phyloP scores from a whole-genome alignment of 2,797 vertebrate genomes.

The Centroberyx gerrardi region DNA sequence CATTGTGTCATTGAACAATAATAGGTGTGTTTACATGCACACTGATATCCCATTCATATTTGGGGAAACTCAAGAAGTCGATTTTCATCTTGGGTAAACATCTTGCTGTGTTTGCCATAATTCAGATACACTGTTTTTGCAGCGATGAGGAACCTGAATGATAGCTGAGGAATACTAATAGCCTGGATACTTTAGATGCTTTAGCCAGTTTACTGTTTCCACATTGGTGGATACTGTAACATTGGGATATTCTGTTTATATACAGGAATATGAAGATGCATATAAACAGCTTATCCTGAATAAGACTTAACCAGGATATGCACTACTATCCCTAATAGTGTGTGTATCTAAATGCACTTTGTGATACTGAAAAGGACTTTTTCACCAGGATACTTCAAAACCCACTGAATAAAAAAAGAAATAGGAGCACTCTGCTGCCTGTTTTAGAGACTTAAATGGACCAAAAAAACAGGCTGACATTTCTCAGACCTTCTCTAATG shows the following conservation, averaged over 20 bases:
- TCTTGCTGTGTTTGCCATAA: no score
- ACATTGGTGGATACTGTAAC: no score
- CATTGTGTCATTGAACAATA: neutral
- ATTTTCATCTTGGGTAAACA: no score
- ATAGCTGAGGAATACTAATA: no score
- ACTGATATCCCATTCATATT: neutral
- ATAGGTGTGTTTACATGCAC: neutral
- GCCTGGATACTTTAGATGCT: no score
- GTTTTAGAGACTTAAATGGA: slow-evolving; percentile 6
- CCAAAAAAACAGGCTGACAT: neutral
- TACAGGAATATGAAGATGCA: neutral
- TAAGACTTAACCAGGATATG: slow-evolving; percentile 28
- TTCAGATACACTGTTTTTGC: no score
- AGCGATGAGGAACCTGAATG: neutral
- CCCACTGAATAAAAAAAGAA: neutral
- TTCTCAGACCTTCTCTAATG: neutral
- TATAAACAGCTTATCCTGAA: neutral
- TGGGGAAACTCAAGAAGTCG: neutral
- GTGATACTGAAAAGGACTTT: neutral
- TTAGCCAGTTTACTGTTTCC: neutral
- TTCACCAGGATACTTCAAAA: slow-evolving; percentile 5
- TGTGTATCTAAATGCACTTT: slow-evolving; percentile 12
- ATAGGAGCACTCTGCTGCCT: neutral
- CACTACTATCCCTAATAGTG: slow-evolving; percentile 2
- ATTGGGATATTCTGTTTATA: neutral